A percentile compares a stretch with the other conserved stretches of the same genome.
These are phyloP conservation scores for Geococcyx californianus DNA, from an alignment of 2,113 vertebrate species.

Conservation along the genomic window DNA sequence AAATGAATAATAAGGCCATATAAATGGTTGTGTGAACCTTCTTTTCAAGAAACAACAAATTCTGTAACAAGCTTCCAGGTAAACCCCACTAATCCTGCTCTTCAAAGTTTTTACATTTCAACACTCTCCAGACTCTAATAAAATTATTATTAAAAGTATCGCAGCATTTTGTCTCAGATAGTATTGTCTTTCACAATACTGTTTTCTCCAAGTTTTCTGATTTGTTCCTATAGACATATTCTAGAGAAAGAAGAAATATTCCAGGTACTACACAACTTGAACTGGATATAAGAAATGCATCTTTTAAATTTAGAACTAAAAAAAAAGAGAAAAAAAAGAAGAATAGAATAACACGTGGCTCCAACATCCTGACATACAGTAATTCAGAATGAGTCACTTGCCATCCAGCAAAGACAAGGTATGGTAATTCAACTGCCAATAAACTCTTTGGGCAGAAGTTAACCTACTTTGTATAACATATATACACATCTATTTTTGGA, in stretches of 20 bases:
- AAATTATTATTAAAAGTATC: slow-evolving; percentile 35
- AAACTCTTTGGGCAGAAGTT: not conserved
- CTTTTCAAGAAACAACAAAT: slow-evolving; percentile 24
- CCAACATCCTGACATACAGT: not conserved
- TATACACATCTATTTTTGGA: not conserved
- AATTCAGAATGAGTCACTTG: slow-evolving; percentile 42
- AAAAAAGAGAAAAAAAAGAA: not conserved
- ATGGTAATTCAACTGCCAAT: not conserved
- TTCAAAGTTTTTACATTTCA: slow-evolving; percentile 48
- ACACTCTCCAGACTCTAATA: not conserved
- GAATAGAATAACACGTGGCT: not conserved
- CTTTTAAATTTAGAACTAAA: not conserved
- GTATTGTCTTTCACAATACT: slow-evolving; percentile 19
- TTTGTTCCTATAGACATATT: slow-evolving; percentile 14
- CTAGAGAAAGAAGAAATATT: not conserved
- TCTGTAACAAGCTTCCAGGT: slow-evolving; percentile 37
- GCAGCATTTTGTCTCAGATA: slow-evolving; percentile 19
- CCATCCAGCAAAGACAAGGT: not conserved
- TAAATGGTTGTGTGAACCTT: slow-evolving; percentile 32
- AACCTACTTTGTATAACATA: slow-evolving; percentile 13
- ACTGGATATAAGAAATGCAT: not conserved
- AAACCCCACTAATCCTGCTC: slow-evolving; percentile 53
- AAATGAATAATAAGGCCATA: not conserved
- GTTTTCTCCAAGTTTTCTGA: slow-evolving; percentile 16
- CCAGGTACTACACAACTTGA: not conserved